phyloP scores from a whole-genome alignment of 1,140 invertebrate genomes.

The Neodiprion fabricii region DNA sequence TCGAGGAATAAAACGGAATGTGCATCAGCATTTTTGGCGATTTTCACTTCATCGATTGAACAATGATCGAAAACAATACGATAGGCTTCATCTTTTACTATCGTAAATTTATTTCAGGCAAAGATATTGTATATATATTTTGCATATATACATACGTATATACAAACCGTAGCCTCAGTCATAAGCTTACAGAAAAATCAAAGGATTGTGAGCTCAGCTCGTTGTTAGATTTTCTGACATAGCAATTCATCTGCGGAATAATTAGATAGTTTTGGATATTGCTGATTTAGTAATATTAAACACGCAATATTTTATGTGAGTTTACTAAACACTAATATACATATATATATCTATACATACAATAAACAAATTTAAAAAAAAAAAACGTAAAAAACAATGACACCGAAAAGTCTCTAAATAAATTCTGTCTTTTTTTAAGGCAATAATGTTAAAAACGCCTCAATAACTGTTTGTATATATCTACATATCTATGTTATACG shows the following conservation, averaged over 20 bases:
- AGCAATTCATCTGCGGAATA: neutral
- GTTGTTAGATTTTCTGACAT: neutral
- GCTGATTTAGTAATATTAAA: no score
- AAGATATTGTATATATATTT: no score
- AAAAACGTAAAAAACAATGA: neutral
- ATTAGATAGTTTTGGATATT: neutral
- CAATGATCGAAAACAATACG: no score
- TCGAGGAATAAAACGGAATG: no score
- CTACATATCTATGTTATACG: neutral
- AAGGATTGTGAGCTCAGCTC: neutral
- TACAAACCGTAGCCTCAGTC: neutral
- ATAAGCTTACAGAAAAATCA: neutral
- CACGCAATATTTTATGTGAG: no score
- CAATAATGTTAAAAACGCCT: neutral
- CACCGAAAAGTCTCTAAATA: neutral
- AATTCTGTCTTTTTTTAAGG: neutral
- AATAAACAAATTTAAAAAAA: neutral
- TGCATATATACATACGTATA: neutral
- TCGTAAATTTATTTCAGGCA: no score
- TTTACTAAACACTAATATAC: no score
- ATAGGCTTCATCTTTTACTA: no score
- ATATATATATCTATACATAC: no score
- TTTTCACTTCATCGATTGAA: no score
- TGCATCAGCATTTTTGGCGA: no score
- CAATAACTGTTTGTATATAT: neutral